These are phyloP conservation scores for Drosophila saltans DNA, from an alignment of 1,140 invertebrate species.

Conservation along the genomic window DNA sequence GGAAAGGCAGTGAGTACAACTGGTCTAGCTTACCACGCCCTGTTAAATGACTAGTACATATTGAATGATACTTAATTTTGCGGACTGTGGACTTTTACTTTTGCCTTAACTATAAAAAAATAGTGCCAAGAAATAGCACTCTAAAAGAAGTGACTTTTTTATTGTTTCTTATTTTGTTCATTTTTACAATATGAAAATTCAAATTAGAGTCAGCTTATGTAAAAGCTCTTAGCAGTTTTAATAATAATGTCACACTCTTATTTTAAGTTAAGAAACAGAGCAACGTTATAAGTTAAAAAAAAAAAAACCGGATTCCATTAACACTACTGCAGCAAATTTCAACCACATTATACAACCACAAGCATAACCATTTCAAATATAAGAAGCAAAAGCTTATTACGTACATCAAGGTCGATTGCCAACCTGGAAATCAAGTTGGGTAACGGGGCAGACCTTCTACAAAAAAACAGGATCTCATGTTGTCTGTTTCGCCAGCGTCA, in stretches of 20 bases:
- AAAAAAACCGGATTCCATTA: slow-evolving; percentile 54
- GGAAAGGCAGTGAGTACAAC: slow-evolving; percentile 23
- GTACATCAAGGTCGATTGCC: slow-evolving; percentile 44
- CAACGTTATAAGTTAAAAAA: slow-evolving; percentile 32
- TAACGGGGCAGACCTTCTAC: slow-evolving; percentile 2
- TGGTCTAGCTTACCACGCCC: slow-evolving; percentile 32
- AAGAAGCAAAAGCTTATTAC: slow-evolving; percentile 33
- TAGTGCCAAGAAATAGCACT: too few species aligned
- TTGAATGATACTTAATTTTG: slow-evolving; percentile 13
- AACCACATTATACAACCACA: slow-evolving; percentile 15
- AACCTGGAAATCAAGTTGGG: slow-evolving; percentile 26
- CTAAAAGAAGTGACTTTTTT: neutral
- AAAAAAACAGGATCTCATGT: slow-evolving; percentile 32
- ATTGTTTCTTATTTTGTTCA: neutral
- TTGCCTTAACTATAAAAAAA: neutral
- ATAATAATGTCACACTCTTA: slow-evolving; percentile 37
- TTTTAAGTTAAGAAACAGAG: slow-evolving; percentile 35
- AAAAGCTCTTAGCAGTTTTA: neutral
- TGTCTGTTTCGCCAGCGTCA: neutral
- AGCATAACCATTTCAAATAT: slow-evolving; percentile 34
- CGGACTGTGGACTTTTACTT: slow-evolving; percentile 1
- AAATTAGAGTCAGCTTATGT: neutral
- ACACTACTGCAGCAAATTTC: slow-evolving; percentile 44
- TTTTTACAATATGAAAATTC: neutral
- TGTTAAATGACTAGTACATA: slow-evolving; percentile 2